phyloP scores from a whole-genome alignment of 2,113 vertebrate genomes.

The Triplophysa rosa region DNA sequence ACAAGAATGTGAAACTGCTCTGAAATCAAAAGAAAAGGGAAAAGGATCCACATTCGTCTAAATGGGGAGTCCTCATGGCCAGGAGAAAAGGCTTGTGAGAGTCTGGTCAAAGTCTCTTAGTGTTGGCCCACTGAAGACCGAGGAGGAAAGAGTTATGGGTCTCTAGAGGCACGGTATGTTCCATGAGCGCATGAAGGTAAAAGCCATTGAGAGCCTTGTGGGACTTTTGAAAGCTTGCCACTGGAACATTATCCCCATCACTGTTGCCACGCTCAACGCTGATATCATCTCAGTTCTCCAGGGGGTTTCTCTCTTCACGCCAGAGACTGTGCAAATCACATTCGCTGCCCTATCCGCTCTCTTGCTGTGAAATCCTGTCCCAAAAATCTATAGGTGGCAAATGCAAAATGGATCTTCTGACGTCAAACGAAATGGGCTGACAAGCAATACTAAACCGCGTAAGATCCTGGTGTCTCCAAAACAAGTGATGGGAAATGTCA shows the following conservation, averaged over 20 bases:
- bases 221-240: constrained; percentile 55
- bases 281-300: constrained; percentile 36
- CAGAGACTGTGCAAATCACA: constrained; percentile 18
- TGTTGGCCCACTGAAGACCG: constrained; percentile 73
- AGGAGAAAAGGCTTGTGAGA: constrained; percentile 59
- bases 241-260: constrained; percentile 21
- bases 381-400: constrained; percentile 10
- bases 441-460: constrained; percentile 53
- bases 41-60: constrained; percentile 40
- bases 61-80: constrained; percentile 65
- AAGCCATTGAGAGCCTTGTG: constrained; percentile 50
- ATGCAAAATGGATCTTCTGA: constrained; percentile 29
- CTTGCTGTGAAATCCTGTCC: constrained; percentile 12
- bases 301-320: constrained; percentile 5
- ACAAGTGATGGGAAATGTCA: too few relatives aligned
- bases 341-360: background rate
- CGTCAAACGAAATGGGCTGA: constrained; percentile 18
- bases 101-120: constrained; percentile 65
- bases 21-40: constrained; percentile 12
- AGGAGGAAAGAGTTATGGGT: constrained; percentile 74
- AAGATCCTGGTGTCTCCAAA: background rate
- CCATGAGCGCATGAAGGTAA: constrained; percentile 54
- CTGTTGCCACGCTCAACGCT: constrained; percentile 10
- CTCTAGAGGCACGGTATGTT: constrained; percentile 74
- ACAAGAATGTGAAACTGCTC: constrained; percentile 62